phyloP scores from a whole-genome alignment of 2,888 invertebrate species.

The Tethea ocularis region DNA sequence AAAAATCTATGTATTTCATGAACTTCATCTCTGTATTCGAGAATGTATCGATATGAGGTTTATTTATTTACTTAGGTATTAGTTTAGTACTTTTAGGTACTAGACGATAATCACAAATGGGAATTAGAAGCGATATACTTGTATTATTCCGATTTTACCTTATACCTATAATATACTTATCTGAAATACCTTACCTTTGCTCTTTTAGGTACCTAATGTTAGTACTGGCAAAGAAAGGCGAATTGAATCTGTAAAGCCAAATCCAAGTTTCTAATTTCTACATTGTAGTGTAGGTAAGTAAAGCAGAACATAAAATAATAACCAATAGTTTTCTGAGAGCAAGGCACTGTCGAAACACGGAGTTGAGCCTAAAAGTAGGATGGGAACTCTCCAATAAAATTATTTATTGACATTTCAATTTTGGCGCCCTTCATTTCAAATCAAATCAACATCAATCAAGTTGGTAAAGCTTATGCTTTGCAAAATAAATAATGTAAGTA shows the following conservation, averaged over 20 bases:
- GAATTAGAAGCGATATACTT: not conserved
- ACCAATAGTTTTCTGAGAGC: not conserved
- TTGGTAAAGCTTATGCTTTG: not conserved
- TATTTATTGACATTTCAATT: conserved; percentile 9
- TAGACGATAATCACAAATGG: not conserved
- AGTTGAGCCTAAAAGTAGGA: not conserved
- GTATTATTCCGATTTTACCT: not conserved
- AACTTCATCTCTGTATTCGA: conserved; percentile 12
- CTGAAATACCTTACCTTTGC: too few species aligned
- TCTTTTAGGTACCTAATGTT: too few species aligned
- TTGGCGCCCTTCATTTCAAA: conserved; percentile 8
- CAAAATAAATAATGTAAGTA: conserved; percentile 6
- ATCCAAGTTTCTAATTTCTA: too few species aligned
- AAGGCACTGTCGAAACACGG: not conserved
- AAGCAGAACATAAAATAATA: too few species aligned
- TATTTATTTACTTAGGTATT: not conserved
- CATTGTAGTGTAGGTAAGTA: too few species aligned
- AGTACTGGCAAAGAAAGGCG: too few species aligned
- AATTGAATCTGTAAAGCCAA: too few species aligned
- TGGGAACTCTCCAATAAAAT: conserved; percentile 1
- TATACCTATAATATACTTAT: too few species aligned
- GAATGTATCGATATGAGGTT: conserved; percentile 17
- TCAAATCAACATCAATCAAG: conserved; percentile 11
- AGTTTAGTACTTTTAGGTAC: too few species aligned
- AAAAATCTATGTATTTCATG: conserved; percentile 16